These are phyloP conservation scores for Gadopsis bispinosus DNA, from an alignment of 2,797 vertebrate species.

Conservation along the genomic window DNA sequence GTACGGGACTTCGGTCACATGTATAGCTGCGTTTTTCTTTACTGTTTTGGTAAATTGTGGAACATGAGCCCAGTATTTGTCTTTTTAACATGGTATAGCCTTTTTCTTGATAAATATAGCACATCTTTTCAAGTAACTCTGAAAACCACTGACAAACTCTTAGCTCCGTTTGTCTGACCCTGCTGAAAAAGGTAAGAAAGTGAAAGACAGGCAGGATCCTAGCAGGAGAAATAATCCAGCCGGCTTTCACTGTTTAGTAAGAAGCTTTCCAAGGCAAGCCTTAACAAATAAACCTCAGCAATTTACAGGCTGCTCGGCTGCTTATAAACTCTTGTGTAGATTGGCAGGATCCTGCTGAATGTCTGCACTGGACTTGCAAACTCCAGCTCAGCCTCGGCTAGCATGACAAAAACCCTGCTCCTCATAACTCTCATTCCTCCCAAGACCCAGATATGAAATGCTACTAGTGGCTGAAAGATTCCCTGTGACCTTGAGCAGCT, in stretches of 20 bases:
- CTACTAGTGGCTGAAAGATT: slow-evolving; percentile 10
- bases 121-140: not conserved
- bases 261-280: slow-evolving; percentile 41
- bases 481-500: slow-evolving; percentile 43
- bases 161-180: not conserved
- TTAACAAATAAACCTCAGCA: slow-evolving; percentile 51
- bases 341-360: slow-evolving; percentile 45
- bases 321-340: slow-evolving; percentile 51
- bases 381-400: slow-evolving; percentile 9
- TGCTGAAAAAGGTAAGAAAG: slow-evolving; percentile 30
- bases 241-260: slow-evolving; percentile 17
- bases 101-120: not conserved
- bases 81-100: not conserved
- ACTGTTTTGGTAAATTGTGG: not conserved
- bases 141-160: not conserved
- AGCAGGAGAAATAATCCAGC: slow-evolving; percentile 10
- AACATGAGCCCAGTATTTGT: not conserved
- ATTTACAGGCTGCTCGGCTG: slow-evolving; percentile 45
- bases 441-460: slow-evolving; percentile 34
- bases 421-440: slow-evolving; percentile 54
- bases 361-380: slow-evolving; percentile 41
- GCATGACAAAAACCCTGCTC: slow-evolving; percentile 45
- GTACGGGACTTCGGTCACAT: not conserved
- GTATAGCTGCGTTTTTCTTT: not conserved
- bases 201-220: slow-evolving; percentile 2